Conservation (phyloP, 92 coral and sea anemone genomes). For the Heliopora coerulea region DNA sequence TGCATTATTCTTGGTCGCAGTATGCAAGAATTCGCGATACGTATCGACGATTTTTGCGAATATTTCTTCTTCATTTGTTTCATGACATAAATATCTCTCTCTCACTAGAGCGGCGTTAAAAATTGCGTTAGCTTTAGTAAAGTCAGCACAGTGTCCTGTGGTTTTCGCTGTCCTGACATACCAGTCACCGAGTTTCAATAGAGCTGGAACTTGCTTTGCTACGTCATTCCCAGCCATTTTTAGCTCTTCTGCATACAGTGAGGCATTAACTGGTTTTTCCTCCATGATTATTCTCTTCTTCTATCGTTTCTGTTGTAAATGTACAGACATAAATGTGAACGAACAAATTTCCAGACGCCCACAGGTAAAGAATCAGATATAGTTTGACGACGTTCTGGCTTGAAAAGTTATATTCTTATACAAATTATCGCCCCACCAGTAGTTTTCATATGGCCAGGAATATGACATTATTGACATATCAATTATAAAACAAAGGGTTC, state of each 20-base stretch:
- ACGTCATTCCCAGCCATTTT: slow-evolving; percentile 6
- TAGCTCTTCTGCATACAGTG: neutral
- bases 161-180: slow-evolving; percentile 22
- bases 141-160: slow-evolving; percentile 14
- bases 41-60: slow-evolving; percentile 4
- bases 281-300: too few species aligned
- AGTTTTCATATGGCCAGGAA: too few species aligned
- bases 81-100: neutral
- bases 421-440: too few species aligned
- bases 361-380: too few species aligned
- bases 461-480: too few species aligned
- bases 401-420: too few species aligned
- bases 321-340: too few species aligned
- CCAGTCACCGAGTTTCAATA: slow-evolving; percentile 21
- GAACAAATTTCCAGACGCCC: too few species aligned
- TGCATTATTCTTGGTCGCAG: neutral
- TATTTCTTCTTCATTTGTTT: slow-evolving; percentile 13
- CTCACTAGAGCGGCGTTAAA: slow-evolving; percentile 30
- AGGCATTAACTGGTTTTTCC: neutral
- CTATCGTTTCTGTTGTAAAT: too few species aligned
- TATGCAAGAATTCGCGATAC: slow-evolving; percentile 16
- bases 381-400: too few species aligned
- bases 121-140: slow-evolving; percentile 15
- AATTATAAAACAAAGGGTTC: too few species aligned
- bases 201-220: slow-evolving; percentile 5